These are phyloP conservation scores for Bhutanitis thaidina DNA, from an alignment of 2,888 invertebrate species.

Conservation along the genomic window DNA sequence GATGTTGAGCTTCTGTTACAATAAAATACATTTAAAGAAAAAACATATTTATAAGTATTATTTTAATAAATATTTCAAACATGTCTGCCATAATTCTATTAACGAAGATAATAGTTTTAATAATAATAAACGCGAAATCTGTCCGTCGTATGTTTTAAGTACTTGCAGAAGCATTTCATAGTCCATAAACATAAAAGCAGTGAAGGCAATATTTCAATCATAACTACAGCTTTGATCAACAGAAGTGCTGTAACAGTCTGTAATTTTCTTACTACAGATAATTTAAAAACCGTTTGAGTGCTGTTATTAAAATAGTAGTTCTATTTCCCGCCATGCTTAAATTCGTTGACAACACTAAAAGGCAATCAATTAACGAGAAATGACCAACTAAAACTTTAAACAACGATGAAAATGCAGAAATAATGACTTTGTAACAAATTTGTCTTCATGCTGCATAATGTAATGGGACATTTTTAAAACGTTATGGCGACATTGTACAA, in stretches of 20 bases:
- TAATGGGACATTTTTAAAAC: slow-evolving; percentile 24
- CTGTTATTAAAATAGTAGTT: slow-evolving; percentile 21
- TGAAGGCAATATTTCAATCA: slow-evolving; percentile 12
- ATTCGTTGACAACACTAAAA: slow-evolving; percentile 31
- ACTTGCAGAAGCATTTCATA: slow-evolving; percentile 13
- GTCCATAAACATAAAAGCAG: slow-evolving; percentile 15
- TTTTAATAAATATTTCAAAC: background rate
- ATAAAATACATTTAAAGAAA: no score
- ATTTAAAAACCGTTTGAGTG: slow-evolving; percentile 28
- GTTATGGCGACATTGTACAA: slow-evolving; percentile 21
- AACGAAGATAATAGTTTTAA: slow-evolving; percentile 14
- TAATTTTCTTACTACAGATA: slow-evolving; percentile 24
- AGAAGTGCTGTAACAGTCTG: slow-evolving; percentile 4
- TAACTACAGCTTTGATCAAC: slow-evolving; percentile 17
- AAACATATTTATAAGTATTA: no score
- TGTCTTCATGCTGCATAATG: slow-evolving; percentile 30
- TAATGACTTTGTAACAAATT: slow-evolving; percentile 30
- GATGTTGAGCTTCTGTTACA: no score
- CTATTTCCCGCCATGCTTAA: slow-evolving; percentile 26
- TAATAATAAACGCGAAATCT: slow-evolving; percentile 7
- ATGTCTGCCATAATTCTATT: slow-evolving; percentile 14
- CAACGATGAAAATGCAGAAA: slow-evolving; percentile 20
- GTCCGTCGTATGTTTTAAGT: slow-evolving; percentile 8
- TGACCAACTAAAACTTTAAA: slow-evolving; percentile 23
- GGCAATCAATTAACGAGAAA: slow-evolving; percentile 33